Conservation (phyloP, 1,140 invertebrate genomes). For the Cydia amplana region DNA sequence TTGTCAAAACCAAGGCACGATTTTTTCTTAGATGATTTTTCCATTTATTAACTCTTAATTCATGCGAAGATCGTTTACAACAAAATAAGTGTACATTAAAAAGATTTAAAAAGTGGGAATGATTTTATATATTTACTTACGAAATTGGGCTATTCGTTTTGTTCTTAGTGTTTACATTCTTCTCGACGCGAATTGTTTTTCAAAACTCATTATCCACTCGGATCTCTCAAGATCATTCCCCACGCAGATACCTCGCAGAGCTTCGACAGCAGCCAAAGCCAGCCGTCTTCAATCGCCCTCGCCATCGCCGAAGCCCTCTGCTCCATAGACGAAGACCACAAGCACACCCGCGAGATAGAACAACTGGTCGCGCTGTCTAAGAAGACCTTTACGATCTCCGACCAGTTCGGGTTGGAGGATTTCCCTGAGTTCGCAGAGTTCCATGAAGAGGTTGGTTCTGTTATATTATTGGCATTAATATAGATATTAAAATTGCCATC, state of each 20-base stretch:
- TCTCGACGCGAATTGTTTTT: too few relatives aligned
- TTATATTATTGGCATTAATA: too few relatives aligned
- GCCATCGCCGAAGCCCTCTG: constrained; percentile 87
- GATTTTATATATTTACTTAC: too few relatives aligned
- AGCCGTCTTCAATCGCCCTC: constrained; percentile 68
- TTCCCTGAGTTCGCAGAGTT: constrained; percentile 70
- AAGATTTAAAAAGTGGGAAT: too few relatives aligned
- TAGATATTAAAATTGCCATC: constrained; percentile 71
- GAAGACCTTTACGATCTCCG: constrained; percentile 60
- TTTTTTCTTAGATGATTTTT: too few relatives aligned
- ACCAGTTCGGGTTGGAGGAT: constrained; percentile 64
- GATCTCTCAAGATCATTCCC: background rate
- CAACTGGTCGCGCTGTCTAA: constrained; percentile 80
- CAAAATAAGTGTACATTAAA: too few relatives aligned
- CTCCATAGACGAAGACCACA: constrained; percentile 87
- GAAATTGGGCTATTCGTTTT: too few relatives aligned
- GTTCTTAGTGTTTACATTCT: too few relatives aligned
- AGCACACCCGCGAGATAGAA: constrained; percentile 85
- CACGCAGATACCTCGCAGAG: constrained; percentile 56
- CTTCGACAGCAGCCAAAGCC: constrained; percentile 72
- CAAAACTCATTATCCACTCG: too few relatives aligned
- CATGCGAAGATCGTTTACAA: too few relatives aligned
- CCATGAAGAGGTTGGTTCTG: constrained; percentile 63
- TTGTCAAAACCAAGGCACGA: too few relatives aligned
- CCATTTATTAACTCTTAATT: too few relatives aligned